These are phyloP conservation scores for Phalacrocorax aristotelis DNA, from an alignment of 2,113 vertebrate species.

Conservation along the genomic window DNA sequence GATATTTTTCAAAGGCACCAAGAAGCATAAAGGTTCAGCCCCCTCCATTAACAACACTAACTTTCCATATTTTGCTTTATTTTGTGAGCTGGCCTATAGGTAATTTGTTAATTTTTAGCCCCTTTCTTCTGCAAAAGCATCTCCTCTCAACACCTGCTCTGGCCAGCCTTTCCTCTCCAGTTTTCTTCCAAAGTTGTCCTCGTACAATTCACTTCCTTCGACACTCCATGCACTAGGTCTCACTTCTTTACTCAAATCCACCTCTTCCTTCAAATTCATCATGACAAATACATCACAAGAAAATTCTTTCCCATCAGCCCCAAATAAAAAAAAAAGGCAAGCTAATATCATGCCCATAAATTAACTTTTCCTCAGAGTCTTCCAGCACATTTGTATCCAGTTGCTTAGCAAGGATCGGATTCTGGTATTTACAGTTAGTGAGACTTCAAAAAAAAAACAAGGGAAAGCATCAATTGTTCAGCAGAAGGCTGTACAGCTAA, in stretches of 20 bases:
- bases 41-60: not conserved
- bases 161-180: not conserved
- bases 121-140: not conserved
- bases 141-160: not conserved
- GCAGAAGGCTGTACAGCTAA: not conserved
- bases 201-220: not conserved
- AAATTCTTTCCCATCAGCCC: not conserved
- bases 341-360: not conserved
- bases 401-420: not conserved
- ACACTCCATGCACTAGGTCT: not conserved
- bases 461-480: not conserved
- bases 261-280: not conserved
- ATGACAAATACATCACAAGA: not conserved
- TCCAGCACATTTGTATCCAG: not conserved
- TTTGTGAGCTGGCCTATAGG: not conserved
- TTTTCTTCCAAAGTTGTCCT: not conserved
- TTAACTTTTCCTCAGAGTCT: not conserved
- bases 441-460: rapidly evolving
- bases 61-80: not conserved
- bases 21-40: not conserved
- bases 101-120: not conserved
- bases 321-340: not conserved
- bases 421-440: not conserved
- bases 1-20: not conserved
- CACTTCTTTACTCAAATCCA: not conserved